These are phyloP conservation scores for Caenorhabditis macrosperma DNA, from an alignment of 2,888 invertebrate species.

Conservation along the genomic window DNA sequence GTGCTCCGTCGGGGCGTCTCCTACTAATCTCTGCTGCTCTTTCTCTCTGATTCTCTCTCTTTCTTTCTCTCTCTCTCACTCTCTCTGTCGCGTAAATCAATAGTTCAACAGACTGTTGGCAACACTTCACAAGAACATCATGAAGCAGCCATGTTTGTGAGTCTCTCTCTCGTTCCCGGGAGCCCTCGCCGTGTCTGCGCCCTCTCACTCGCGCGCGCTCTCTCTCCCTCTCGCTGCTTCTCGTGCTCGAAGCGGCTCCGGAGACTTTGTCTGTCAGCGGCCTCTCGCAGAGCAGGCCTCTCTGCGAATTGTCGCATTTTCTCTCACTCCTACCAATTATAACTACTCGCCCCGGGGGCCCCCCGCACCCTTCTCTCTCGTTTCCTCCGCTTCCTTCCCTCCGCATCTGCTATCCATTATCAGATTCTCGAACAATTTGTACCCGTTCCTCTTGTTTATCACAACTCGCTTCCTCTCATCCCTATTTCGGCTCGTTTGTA, in stretches of 20 bases:
- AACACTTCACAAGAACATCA: constrained; percentile 22
- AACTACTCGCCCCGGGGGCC: constrained; percentile 8
- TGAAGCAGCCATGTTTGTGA: not conserved
- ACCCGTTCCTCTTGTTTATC: constrained; percentile 26
- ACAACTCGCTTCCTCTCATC: not conserved
- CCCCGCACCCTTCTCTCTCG: constrained; percentile 4
- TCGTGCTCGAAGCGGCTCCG: constrained; percentile 4
- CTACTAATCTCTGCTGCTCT: constrained; percentile 1
- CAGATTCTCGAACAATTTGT: constrained; percentile 1
- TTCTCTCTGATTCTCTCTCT: constrained; percentile 2
- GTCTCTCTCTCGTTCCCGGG: not conserved
- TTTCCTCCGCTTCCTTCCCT: not conserved
- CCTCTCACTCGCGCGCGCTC: not conserved
- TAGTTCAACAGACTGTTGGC: constrained; percentile 22
- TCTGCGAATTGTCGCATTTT: constrained; percentile 30
- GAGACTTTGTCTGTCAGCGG: not conserved
- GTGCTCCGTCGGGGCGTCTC: not conserved
- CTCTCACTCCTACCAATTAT: constrained; percentile 30
- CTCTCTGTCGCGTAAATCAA: constrained; percentile 9
- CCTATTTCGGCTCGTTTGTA: constrained; percentile 12
- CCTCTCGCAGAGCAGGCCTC: constrained; percentile 4
- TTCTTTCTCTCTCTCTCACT: not conserved
- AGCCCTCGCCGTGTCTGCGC: not conserved
- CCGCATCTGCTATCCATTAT: constrained; percentile 17
- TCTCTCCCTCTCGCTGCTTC: not conserved